These are phyloP conservation scores for Taenioides sp. DNA, from an alignment of 2,797 vertebrate genomes.

Conservation along the genomic window DNA sequence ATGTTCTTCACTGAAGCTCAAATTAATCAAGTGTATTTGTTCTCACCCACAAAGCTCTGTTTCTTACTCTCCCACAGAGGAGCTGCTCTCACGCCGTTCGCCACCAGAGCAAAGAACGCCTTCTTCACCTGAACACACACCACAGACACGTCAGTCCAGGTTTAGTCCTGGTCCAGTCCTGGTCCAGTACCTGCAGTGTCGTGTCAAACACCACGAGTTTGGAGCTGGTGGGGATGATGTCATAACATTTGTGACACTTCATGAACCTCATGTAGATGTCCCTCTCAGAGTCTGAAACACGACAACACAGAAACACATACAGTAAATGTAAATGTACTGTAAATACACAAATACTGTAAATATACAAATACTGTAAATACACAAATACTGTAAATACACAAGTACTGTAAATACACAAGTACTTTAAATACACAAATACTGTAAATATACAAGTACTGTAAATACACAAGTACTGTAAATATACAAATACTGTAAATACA, in stretches of 20 bases:
- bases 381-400: no score
- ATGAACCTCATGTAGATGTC: slow-evolving; percentile 98
- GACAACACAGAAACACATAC: background rate
- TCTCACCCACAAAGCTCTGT: slow-evolving; percentile 98
- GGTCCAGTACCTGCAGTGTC: slow-evolving; percentile 85
- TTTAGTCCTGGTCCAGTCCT: slow-evolving; percentile 21
- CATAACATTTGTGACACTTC: slow-evolving; percentile 99
- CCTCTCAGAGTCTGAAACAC: slow-evolving; percentile 88
- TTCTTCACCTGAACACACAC: slow-evolving; percentile 88
- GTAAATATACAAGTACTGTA: no score
- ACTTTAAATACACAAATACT: no score
- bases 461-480: no score
- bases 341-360: no score
- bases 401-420: no score
- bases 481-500: no score
- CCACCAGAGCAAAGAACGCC: slow-evolving; percentile 96
- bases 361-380: no score
- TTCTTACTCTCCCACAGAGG: slow-evolving; percentile 97
- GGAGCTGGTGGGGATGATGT: slow-evolving; percentile 97
- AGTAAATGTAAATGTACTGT: no score
- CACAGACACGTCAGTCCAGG: background rate
- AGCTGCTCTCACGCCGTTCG: slow-evolving; percentile 95
- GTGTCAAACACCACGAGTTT: slow-evolving; percentile 99
- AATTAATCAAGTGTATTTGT: no score
- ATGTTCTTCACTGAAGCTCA: no score